A percentile compares a stretch with the other conserved stretches of the same genome.
These are phyloP conservation scores for Hemithea aestivaria DNA, from an alignment of 2,888 invertebrate genomes.

Conservation along the genomic window DNA sequence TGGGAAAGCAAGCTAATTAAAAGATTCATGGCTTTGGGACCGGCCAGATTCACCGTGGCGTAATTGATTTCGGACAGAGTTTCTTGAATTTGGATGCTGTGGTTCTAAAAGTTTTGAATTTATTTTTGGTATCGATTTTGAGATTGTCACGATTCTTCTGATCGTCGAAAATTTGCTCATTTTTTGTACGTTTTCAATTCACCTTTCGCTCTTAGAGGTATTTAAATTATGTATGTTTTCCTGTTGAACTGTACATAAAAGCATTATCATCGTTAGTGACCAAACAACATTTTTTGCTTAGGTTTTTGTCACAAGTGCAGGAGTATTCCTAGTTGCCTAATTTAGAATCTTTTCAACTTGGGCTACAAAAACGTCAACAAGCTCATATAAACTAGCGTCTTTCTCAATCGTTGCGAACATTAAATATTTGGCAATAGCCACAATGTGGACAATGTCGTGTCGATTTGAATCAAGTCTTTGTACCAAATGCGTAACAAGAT, in stretches of 20 bases:
- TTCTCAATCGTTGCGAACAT: constrained; percentile 27
- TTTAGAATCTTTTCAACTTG: not conserved
- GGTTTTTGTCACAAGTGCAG: constrained; percentile 4
- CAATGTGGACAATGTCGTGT: constrained; percentile 41
- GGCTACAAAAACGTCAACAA: constrained; percentile 1
- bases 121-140: not conserved
- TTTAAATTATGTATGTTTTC: not conserved
- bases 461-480: constrained; percentile 49
- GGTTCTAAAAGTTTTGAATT: constrained; percentile 51
- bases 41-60: constrained; percentile 52
- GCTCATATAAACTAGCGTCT: not conserved
- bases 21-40: constrained; percentile 52
- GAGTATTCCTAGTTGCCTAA: constrained; percentile 6
- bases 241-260: constrained; percentile 3
- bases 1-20: constrained; percentile 59
- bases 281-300: constrained; percentile 17
- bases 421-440: constrained; percentile 40
- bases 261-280: constrained; percentile 9
- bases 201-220: too few relatives aligned
- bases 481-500: constrained; percentile 48
- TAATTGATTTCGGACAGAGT: constrained; percentile 67
- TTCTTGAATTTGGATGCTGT: constrained; percentile 42
- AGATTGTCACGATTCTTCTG: not conserved
- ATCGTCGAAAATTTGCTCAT: too few relatives aligned
- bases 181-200: too few relatives aligned